Base-by-base conservation (phyloP, 2,113 vertebrate genomes). In the Anthoscopus minutus region DNA sequence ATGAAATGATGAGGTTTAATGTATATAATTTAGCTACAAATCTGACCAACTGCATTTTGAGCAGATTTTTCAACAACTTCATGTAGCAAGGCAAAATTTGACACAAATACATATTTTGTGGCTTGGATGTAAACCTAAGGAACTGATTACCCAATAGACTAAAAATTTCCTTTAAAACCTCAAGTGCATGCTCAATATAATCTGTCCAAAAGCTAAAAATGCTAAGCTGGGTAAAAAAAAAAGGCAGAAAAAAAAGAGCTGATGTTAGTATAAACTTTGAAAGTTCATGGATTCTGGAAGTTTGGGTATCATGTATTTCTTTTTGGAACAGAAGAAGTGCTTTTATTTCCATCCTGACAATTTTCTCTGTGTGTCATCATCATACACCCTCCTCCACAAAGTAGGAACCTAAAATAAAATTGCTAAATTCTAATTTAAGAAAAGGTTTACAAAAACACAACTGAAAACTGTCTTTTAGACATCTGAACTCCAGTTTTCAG, bases 41-140 rank as follows among this genome's bases (percentile, higher is more conserved):
- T 17, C 48, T 92, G 64, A 56, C 80, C 86, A 93, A 93, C 24
- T 95, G 89, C 78, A 81, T 85, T 83, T 89, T 0, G 9, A 96
- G 65, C 57, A 92, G 89, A 94, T 88, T 93, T 93, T 94, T 94
- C 86, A 82, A 78, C 42, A 79, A 35, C 44, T 88, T 89, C 81
- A 88, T 95, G 66, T 42, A 82, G 65, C 81, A 96, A 94, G 74
- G 66, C 93, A 83, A 93, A 96, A 96, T 95, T 91, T 51, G 60
- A 86, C 94, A 93, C 69, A 93, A 85, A 66, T 90, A 89, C 87
- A 82, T 92, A 89, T 89, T 95, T 94, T 96, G 95, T 93, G 95
- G 94, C 89, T 97, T 97, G 94, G 77, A 88, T 77, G 67, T 86
- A 92, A 97, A 93, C 67, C 62, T 86, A 92, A 87, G 71, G 77